Base-by-base conservation (phyloP, 2,888 invertebrate genomes). In the Bimastos eiseni region DNA sequence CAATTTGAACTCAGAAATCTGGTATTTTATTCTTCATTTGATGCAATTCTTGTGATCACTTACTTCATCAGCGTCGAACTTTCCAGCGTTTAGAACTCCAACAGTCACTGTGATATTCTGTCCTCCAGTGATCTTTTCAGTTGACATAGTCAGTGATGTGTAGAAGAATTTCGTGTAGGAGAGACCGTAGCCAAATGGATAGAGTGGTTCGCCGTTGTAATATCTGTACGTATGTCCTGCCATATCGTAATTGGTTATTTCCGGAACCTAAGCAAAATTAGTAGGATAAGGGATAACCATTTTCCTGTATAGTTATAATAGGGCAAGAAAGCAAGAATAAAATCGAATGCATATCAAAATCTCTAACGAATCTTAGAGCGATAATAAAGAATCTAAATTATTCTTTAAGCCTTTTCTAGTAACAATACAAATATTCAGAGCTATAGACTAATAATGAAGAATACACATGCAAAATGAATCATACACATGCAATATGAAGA, bases 141-240 rank as follows among this genome's bases (percentile, higher is more conserved):
- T 91, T 36, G 49, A 84, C 33, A 92, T 89, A 24, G 30, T n/a
- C 33, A 92, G 89, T 49, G 49, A 84, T 30, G 90, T 83, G 83
- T 93, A 93, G 15, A 89, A 83, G 90, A 93, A 93, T n/a, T 38
- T 86, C 17, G 92, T 89, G 91, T 93, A 93, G n/a, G 93, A 93
- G n/a, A 93, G 92, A 36, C 93, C 93, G 70, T 91, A 93, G 36
- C 93, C 93, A 92, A 94, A 94, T 2, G 94, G 93, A 91, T 93
- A 94, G 37, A 93, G 91, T 5, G 94, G 93, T 21, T 92, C 93
- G 19, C 92, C 93, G 49, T 90, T 90, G 90, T 93, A 93, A 90
- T 94, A 95, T 38, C 95, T 92, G 92, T 94, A 95, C 2, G 94
- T 94, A 41, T 93, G 91, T 11, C 93, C 94, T 83, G 89, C 92